Conservation (phyloP, 2,888 invertebrate genomes). For the Galerucella calmariensis region DNA sequence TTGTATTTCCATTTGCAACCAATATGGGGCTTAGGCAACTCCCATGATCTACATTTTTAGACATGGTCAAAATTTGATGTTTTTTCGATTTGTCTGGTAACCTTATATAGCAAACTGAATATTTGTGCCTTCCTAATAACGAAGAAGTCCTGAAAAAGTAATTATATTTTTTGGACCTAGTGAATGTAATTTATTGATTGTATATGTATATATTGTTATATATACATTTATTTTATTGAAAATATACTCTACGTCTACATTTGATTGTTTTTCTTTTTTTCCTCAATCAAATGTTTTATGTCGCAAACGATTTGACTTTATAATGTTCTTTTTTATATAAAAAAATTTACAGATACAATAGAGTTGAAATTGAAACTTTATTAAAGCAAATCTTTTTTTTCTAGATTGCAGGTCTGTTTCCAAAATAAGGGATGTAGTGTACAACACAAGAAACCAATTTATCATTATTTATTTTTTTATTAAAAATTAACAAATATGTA, state of each 20-base stretch:
- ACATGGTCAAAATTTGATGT: too few relatives aligned
- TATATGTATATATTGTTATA: conserved; percentile 10
- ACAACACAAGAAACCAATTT: too few relatives aligned
- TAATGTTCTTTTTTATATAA: too few relatives aligned
- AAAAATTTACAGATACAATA: too few relatives aligned
- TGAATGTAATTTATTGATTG: conserved; percentile 9
- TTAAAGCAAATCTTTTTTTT: too few relatives aligned
- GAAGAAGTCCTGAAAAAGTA: not conserved
- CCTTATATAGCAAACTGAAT: not conserved
- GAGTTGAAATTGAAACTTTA: too few relatives aligned
- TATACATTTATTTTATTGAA: not conserved
- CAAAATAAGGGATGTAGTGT: too few relatives aligned
- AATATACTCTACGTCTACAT: not conserved
- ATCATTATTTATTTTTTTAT: not conserved
- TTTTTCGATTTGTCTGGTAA: not conserved
- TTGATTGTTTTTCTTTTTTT: not conserved
- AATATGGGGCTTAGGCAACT: too few relatives aligned
- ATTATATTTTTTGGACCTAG: not conserved
- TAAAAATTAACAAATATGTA: conserved; percentile 1
- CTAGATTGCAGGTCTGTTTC: too few relatives aligned
- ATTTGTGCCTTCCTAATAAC: conserved; percentile 6
- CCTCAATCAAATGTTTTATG: not conserved
- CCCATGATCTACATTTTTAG: too few relatives aligned
- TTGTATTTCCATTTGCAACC: too few relatives aligned
- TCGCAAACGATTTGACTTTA: too few relatives aligned